Evolutionary conservation across 2,797 vertebrate species (phyloP), one percentile per base, ranked within the genome.

Genomic region (Melanotaenia boesemani): DNA sequence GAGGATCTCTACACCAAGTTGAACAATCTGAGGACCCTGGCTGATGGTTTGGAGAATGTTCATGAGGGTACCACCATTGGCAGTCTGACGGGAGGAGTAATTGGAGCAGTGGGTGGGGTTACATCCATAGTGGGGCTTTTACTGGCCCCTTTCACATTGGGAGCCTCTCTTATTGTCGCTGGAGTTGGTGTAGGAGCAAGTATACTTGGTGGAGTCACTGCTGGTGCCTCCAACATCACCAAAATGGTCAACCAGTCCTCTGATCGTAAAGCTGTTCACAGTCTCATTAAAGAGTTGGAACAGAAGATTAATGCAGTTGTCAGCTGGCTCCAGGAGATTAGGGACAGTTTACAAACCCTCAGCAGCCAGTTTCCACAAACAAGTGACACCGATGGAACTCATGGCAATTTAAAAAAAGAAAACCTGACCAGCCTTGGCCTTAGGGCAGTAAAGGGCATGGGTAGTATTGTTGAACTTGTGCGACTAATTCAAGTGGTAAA

Each of bases 71-170:
- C 80, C 48, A 79, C 76, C 11, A 65, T 69, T 0, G 50, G 68
- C 20, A 76, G 80, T 39, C 61, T 82, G 30, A 0, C 76, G 46
- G 76, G 76, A 62, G 72, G 68, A 37, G 76, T 82, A 41, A 62
- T 79, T 24, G 80, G 68, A 79, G 58, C 24, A 2, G 16, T 30
- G 5, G 90, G 87, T 9, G 90, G 88, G 6, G 77, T 89, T 24
- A 76, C 83, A 3, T 66, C 86, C 13, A 63, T 87, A 2, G 79
- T 82, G 5, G 89, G 86, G 0, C 70, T 90, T 3, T 8, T 66
- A 34, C 64, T 92, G 55, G 22, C 83, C 15, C 88, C 89, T 2
- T 73, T 88, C 46, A 88, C 84, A 44, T 50, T 90, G 18, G 90
- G 89, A 13, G 72, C 64, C 5, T 91, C 88, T 36, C 58, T 88